Conservation (phyloP, 2,113 vertebrate species). For the Pluvialis apricaria region DNA sequence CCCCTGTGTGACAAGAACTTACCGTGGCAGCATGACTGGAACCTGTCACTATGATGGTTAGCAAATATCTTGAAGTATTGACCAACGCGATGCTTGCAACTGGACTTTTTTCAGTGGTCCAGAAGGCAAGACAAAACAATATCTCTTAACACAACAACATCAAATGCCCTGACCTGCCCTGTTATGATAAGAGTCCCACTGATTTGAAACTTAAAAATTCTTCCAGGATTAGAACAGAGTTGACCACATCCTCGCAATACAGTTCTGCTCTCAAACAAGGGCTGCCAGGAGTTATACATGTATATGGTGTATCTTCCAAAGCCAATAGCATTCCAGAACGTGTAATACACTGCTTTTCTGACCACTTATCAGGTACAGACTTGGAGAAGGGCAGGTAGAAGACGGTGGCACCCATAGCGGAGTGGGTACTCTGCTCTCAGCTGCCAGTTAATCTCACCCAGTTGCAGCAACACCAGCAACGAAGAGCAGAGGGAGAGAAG, state of each 20-base stretch:
- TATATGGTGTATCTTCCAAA: neutral
- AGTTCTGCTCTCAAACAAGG: neutral
- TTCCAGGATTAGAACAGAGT: neutral
- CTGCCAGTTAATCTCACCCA: neutral
- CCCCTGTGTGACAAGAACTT: neutral
- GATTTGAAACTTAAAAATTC: neutral
- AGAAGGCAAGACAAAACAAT: neutral
- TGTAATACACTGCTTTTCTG: neutral
- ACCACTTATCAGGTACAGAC: neutral
- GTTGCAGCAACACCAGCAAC: neutral
- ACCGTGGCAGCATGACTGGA: neutral
- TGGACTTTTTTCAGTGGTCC: neutral
- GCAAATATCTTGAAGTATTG: neutral
- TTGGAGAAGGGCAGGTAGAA: neutral
- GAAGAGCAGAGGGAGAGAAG: neutral
- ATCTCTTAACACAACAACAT: neutral
- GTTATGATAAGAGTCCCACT: neutral
- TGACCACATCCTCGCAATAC: neutral
- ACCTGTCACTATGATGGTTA: neutral
- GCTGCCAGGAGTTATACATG: neutral
- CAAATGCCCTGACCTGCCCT: neutral
- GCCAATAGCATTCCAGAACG: neutral
- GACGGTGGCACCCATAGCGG: neutral
- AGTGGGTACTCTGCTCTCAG: neutral
- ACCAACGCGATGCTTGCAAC: fast-evolving